phyloP scores from a whole-genome alignment of 2,888 invertebrate genomes.

The Epirrhoe alternata region DNA sequence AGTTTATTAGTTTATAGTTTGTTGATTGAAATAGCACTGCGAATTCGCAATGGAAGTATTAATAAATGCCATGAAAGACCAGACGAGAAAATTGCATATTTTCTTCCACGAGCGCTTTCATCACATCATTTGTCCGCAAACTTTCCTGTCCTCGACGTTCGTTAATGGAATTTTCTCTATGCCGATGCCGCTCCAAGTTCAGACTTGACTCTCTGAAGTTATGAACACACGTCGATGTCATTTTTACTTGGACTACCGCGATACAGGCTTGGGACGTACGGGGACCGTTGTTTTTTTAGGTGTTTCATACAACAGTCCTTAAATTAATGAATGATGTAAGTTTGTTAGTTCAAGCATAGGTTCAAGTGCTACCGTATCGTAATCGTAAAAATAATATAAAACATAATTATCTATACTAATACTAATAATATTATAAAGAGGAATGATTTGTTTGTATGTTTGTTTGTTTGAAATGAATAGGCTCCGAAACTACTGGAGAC shows the following conservation, averaged over 20 bases:
- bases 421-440: no score
- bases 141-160: constrained; percentile 25
- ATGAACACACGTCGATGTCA: constrained; percentile 1
- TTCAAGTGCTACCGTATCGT: neutral
- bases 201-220: constrained; percentile 1
- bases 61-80: constrained; percentile 3
- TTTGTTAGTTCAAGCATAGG: neutral
- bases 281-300: no score
- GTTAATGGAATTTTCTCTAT: constrained; percentile 12
- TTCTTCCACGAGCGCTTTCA: constrained; percentile 19
- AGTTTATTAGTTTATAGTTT: neutral
- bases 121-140: constrained; percentile 31
- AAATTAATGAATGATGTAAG: neutral
- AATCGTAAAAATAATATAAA: no score
- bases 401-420: no score
- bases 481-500: no score
- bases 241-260: no score
- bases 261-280: no score
- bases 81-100: constrained; percentile 23
- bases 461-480: no score
- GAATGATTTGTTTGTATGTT: no score
- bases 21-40: neutral
- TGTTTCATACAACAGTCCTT: no score
- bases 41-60: neutral
- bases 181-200: constrained; percentile 10